These are phyloP conservation scores for Engystomops pustulosus DNA, from an alignment of 2,113 vertebrate genomes.

Conservation along the genomic window DNA sequence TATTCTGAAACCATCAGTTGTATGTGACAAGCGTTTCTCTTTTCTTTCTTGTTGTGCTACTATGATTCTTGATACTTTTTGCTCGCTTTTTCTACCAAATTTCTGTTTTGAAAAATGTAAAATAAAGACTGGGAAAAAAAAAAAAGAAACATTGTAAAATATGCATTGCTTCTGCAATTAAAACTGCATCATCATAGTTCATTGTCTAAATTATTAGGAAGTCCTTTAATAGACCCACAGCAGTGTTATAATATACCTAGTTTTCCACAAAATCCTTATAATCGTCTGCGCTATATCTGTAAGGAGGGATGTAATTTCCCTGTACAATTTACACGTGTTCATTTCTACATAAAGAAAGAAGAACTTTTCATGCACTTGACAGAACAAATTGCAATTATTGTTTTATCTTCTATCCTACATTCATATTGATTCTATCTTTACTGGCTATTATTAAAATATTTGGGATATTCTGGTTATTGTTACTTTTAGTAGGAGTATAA, in stretches of 20 bases:
- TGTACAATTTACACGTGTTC: not conserved
- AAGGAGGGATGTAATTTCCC: not conserved
- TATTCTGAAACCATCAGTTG: too few species aligned
- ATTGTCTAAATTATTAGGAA: not conserved
- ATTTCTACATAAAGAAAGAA: not conserved
- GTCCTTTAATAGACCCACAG: not conserved
- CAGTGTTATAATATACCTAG: not conserved
- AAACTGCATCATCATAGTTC: not conserved
- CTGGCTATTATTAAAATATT: not conserved
- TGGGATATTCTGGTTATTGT: not conserved
- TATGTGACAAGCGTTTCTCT: too few species aligned
- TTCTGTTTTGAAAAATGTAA: too few species aligned
- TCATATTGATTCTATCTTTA: not conserved
- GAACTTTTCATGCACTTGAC: not conserved
- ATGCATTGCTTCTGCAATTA: too few species aligned
- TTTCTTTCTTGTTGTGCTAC: too few species aligned
- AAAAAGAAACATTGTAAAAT: too few species aligned
- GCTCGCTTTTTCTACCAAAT: too few species aligned
- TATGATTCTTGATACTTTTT: too few species aligned
- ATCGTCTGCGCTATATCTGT: not conserved
- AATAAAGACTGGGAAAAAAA: too few species aligned
- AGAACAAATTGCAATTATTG: slow-evolving; percentile 1
- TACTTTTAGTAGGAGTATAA: not conserved
- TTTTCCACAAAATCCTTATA: slow-evolving; percentile 7
- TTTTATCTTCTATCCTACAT: not conserved